These are phyloP conservation scores for Gymnopithys bicolor DNA, from an alignment of 2,797 vertebrate species.

Conservation along the genomic window DNA sequence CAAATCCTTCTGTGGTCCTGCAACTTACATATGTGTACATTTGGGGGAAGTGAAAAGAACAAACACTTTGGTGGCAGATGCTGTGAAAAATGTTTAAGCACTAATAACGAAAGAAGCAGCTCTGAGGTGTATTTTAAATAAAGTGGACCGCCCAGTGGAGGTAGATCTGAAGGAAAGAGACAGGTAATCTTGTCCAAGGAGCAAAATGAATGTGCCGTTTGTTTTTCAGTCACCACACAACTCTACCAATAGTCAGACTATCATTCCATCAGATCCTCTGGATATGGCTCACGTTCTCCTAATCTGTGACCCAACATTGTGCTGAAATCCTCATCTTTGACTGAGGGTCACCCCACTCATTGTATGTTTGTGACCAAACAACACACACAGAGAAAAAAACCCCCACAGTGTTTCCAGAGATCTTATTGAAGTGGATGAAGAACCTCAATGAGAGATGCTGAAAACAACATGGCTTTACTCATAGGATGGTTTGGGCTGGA, in stretches of 20 bases:
- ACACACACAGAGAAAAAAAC: fast-evolving
- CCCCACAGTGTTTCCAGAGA: background rate
- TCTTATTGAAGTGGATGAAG: background rate
- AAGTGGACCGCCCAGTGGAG: background rate
- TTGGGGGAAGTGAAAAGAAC: background rate
- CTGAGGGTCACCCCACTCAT: background rate
- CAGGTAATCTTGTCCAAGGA: background rate
- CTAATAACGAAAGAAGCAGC: background rate
- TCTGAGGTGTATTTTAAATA: background rate
- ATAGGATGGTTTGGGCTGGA: background rate
- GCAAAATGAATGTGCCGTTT: background rate
- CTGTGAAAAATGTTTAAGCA: background rate
- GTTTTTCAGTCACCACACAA: background rate
- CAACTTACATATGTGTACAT: background rate
- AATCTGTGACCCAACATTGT: fast-evolving
- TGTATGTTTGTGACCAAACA: background rate
- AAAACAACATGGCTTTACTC: background rate
- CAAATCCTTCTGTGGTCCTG: background rate
- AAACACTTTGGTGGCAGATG: background rate
- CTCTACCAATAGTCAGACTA: background rate
- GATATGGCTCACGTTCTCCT: fast-evolving
- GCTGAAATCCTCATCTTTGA: background rate
- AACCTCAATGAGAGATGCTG: background rate
- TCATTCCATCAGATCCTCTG: background rate
- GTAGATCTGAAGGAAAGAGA: background rate